phyloP scores from a whole-genome alignment of 2,113 vertebrate genomes.

The Xiphophorus couchianus region DNA sequence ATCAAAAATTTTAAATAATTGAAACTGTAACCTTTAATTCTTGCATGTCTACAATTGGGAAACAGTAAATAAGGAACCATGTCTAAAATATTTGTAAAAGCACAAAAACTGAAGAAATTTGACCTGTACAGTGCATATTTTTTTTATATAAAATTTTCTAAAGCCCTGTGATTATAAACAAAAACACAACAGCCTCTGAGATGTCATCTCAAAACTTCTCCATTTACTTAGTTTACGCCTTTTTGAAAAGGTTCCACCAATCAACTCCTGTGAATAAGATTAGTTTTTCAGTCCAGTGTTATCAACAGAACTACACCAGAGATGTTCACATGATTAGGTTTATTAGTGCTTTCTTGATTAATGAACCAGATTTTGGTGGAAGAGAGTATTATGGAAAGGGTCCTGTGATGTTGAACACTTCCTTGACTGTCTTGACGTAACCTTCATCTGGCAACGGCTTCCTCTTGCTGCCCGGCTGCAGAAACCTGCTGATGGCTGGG shows the following conservation, averaged over 20 bases:
- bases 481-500: slow-evolving; percentile 84
- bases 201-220: neutral
- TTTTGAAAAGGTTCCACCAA: neutral
- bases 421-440: slow-evolving; percentile 56
- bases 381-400: neutral
- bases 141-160: neutral
- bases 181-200: slow-evolving; percentile 4
- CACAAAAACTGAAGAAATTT: neutral
- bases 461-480: slow-evolving; percentile 89
- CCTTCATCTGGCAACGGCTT: slow-evolving; percentile 78
- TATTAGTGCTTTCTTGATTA: neutral
- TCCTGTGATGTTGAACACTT: slow-evolving; percentile 67
- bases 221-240: slow-evolving; percentile 27
- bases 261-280: neutral
- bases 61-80: too few relatives aligned
- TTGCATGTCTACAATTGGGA: too few relatives aligned
- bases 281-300: neutral
- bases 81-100: neutral
- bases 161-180: slow-evolving; percentile 3
- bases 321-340: neutral
- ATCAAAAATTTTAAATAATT: neutral
- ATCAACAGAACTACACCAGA: neutral
- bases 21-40: neutral
- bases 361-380: neutral
- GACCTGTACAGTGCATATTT: neutral